phyloP scores from a whole-genome alignment of 2,888 invertebrate species.

The Himalopsyche kuldschensis region DNA sequence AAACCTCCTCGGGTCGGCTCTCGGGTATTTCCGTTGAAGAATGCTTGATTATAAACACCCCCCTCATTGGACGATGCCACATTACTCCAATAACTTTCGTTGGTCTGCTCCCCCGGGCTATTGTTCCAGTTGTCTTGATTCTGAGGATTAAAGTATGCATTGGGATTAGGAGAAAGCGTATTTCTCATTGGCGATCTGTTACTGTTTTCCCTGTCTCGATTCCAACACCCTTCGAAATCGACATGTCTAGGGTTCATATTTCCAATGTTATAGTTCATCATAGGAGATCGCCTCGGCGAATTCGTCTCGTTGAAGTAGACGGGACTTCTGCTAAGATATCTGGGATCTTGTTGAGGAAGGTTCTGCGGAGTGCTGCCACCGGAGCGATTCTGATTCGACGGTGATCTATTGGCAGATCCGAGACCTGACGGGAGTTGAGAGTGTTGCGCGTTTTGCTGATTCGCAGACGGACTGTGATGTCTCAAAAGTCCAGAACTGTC shows the following conservation, averaged over 20 bases:
- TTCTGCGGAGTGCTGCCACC: conserved; percentile 48
- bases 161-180: conserved; percentile 42
- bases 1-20: conserved; percentile 43
- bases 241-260: conserved; percentile 58
- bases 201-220: conserved; percentile 47
- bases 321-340: conserved; percentile 50
- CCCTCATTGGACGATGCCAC: conserved; percentile 29
- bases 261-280: conserved; percentile 57
- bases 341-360: conserved; percentile 48
- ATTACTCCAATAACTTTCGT: conserved; percentile 28
- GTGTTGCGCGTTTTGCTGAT: conserved; percentile 6
- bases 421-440: conserved; percentile 10
- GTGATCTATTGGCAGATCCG: conserved; percentile 19
- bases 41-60: conserved; percentile 35
- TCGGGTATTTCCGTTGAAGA: conserved; percentile 50
- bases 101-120: conserved; percentile 28
- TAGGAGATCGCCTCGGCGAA: conserved; percentile 54
- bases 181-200: conserved; percentile 50
- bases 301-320: conserved; percentile 55
- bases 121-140: conserved; percentile 37
- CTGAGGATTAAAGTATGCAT: conserved; percentile 38
- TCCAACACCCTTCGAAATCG: conserved; percentile 54
- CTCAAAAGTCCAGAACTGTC: not conserved
- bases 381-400: conserved; percentile 40
- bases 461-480: conserved; percentile 3